phyloP scores from a whole-genome alignment of 2,888 invertebrate species.

The Chalcis sispes region DNA sequence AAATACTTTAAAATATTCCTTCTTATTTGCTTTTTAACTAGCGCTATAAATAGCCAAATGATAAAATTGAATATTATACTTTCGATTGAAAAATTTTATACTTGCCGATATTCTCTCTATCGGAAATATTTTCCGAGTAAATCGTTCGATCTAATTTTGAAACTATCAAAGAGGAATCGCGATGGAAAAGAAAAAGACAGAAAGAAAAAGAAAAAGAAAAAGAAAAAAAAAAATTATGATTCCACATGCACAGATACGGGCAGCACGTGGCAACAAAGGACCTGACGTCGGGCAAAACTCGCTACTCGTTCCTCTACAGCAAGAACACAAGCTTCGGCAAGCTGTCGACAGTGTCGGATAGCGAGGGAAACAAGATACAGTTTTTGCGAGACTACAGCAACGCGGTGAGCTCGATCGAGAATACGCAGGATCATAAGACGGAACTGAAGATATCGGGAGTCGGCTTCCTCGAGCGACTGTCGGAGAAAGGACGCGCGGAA shows the following conservation, averaged over 20 bases:
- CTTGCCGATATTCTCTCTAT: too few species aligned
- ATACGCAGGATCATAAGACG: slow-evolving; percentile 94
- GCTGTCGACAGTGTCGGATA: slow-evolving; percentile 94
- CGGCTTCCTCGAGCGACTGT: slow-evolving; percentile 91
- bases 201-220: too few species aligned
- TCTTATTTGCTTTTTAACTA: too few species aligned
- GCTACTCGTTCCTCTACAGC: slow-evolving; percentile 97
- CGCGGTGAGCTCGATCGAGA: slow-evolving; percentile 94
- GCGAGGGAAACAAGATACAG: slow-evolving; percentile 94
- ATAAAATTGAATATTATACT: too few species aligned
- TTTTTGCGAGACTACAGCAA: slow-evolving; percentile 94
- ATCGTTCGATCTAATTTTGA: too few species aligned
- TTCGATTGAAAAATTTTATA: too few species aligned
- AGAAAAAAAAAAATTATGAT: neutral
- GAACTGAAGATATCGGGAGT: slow-evolving; percentile 95
- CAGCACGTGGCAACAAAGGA: slow-evolving; percentile 97
- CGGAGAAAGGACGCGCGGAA: slow-evolving; percentile 92
- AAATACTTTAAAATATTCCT: too few species aligned
- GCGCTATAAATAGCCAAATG: too few species aligned
- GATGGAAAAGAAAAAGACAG: too few species aligned
- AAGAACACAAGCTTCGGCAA: slow-evolving; percentile 97
- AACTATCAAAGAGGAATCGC: too few species aligned
- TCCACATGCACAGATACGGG: slow-evolving; percentile 91
- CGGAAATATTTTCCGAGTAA: too few species aligned
- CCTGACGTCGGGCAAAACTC: slow-evolving; percentile 93